Evolutionary conservation across 2,888 invertebrate genomes (phyloP), one percentile per base, ranked within the genome.

Genomic region (Eilema sororculum): DNA sequence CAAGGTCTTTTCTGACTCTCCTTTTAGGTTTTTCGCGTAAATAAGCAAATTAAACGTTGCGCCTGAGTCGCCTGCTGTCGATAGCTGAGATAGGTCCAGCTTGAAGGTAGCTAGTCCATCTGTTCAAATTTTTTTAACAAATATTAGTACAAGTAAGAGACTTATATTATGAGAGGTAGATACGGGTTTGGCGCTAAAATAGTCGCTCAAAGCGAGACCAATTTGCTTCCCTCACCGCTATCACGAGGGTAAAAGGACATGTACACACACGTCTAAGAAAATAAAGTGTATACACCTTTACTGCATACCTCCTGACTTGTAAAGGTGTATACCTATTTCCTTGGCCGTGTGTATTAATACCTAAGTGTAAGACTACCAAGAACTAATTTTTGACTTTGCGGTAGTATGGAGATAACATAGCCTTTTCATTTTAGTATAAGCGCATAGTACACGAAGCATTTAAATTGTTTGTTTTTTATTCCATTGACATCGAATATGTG

Each of bases 11-110:
- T 98, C 98, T 74, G 98, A 98, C 77, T 97, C 96, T 67, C 98
- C 98, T 90, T 98, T 98, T 74, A 97, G 97, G 92, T 98, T 98
- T 81, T 96, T 96, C 71, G 98, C 97, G 90, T 98, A 98, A 80
- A 98, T 97, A 77, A 97, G 96, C 79, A 98, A 96, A 87, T 97
- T 97, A 83, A 98, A 96, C 41, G 97, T 97, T 62, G 97, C 96
- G 37, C 90, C 87, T 30, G 93, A 92, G 58, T 93, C 93, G 20
- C 91, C 91, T 9, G 82, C 77, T 1, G 97, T 96, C 63, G 97
- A 92, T 70, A 97, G 91, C 85, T 97, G 97, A 5, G 95, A 94
- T 63, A 97, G 86, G 80, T 97, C 96, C 82, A 97, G 88, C 75
- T 92, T 94, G 84, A 95, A 95, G 2, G 89, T 87, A 25, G 91